phyloP scores from a whole-genome alignment of 2,797 vertebrate species.

The Sebastes wilsoni region DNA sequence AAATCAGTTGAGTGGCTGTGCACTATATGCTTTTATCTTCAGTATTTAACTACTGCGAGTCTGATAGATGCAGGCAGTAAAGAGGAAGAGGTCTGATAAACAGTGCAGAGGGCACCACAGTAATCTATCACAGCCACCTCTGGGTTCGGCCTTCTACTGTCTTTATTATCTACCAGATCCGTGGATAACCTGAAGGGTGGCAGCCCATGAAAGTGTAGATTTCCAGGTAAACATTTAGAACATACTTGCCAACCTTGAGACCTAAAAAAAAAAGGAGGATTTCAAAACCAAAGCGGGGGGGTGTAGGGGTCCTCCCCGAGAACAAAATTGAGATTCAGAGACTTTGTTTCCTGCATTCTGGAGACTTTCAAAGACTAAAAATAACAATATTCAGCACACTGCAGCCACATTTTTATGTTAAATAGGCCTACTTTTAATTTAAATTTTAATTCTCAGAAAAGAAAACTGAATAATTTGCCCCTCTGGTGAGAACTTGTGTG shows the following conservation, averaged over 20 bases:
- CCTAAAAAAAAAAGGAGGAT: neutral
- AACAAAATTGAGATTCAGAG: too few species aligned
- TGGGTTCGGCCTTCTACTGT: conserved; percentile 36
- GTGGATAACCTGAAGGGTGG: neutral
- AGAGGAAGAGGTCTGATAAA: conserved; percentile 68
- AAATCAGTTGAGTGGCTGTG: conserved; percentile 60
- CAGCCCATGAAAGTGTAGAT: neutral
- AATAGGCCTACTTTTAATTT: neutral
- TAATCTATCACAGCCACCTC: conserved; percentile 52
- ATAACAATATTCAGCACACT: neutral
- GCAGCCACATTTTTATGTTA: neutral
- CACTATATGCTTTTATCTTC: conserved; percentile 65
- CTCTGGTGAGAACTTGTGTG: too few species aligned
- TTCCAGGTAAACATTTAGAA: neutral
- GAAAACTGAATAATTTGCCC: neutral
- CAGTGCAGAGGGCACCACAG: conserved; percentile 32
- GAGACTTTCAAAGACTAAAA: neutral
- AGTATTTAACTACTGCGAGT: conserved; percentile 62
- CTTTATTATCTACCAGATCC: conserved; percentile 34
- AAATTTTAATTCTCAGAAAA: neutral
- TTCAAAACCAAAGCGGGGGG: neutral
- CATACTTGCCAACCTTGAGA: neutral
- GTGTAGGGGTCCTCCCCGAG: too few species aligned
- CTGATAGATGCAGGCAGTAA: conserved; percentile 60
- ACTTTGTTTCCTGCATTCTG: neutral